Conservation (phyloP, 2,797 vertebrate genomes). For the Delichon dasypus region DNA sequence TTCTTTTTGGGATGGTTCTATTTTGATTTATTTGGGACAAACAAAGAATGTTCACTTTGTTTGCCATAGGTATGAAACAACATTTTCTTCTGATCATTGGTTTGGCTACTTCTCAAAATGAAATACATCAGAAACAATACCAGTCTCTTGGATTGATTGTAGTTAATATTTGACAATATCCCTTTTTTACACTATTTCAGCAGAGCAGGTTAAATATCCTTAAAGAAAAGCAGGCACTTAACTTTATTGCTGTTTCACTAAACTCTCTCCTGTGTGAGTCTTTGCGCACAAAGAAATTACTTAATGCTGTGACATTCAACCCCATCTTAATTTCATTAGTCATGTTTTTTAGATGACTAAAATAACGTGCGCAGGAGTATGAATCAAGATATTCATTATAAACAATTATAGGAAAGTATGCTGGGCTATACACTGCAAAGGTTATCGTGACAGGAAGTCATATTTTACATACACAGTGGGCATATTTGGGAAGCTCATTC, state of each 20-base stretch:
- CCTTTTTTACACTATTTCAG: not conserved
- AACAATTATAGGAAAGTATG: slow-evolving; percentile 60
- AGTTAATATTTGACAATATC: not conserved
- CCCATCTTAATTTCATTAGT: not conserved
- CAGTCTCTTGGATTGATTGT: not conserved
- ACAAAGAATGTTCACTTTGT: not conserved
- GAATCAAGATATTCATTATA: slow-evolving; percentile 40
- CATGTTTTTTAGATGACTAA: slow-evolving; percentile 18
- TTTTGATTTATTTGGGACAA: not conserved
- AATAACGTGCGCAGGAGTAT: slow-evolving; percentile 14
- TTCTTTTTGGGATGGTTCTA: not conserved
- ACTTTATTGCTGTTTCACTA: not conserved
- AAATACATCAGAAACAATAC: not conserved
- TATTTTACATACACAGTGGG: slow-evolving; percentile 47
- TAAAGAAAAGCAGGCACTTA: not conserved
- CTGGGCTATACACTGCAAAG: slow-evolving; percentile 41
- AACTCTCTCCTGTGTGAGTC: not conserved
- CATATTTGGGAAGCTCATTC: slow-evolving; percentile 33
- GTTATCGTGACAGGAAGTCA: slow-evolving; percentile 53
- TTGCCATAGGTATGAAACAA: not conserved
- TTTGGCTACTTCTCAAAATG: not conserved
- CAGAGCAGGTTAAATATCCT: not conserved
- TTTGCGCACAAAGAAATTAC: not conserved
- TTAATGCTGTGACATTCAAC: not conserved
- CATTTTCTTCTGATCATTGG: not conserved